Percentiles rank a stretch among this genome's conserved stretches.
Evolutionary conservation across 2,888 invertebrate species (phyloP).

Genomic region (Stenchaetothrips biformis): DNA sequence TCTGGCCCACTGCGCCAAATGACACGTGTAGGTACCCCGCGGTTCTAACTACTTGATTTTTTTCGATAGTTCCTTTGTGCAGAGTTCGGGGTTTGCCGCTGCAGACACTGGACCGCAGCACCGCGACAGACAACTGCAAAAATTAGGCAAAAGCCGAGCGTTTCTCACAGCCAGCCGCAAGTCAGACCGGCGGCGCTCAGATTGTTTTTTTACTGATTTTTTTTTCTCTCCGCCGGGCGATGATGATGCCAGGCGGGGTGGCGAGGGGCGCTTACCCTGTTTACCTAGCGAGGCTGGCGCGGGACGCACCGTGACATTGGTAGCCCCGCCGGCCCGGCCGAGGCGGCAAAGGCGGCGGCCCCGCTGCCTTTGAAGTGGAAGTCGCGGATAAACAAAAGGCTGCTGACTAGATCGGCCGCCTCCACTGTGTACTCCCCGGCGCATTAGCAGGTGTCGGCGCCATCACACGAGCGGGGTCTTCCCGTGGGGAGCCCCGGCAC

Average conservation of each 20-base stretch:
- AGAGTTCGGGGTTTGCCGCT: too few relatives aligned
- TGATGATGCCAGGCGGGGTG: neutral
- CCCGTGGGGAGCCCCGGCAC: neutral
- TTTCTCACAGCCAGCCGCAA: neutral
- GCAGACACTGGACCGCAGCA: neutral
- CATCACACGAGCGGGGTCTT: neutral
- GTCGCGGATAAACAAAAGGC: slow-evolving; percentile 6
- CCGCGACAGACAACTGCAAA: neutral
- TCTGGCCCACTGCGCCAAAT: too few relatives aligned
- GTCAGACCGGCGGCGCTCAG: neutral
- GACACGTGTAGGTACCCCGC: too few relatives aligned
- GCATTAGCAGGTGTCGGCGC: slow-evolving; percentile 24
- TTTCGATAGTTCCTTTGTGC: too few relatives aligned
- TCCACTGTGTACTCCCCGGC: neutral
- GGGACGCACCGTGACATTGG: slow-evolving; percentile 12
- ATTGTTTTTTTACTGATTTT: too few relatives aligned
- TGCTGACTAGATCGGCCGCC: slow-evolving; percentile 9
- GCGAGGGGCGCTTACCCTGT: neutral
- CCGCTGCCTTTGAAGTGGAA: neutral
- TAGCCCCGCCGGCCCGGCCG: neutral
- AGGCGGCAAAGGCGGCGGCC: neutral
- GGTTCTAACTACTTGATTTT: too few relatives aligned
- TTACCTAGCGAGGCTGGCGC: neutral
- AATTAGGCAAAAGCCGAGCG: neutral
- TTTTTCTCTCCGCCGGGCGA: too few relatives aligned